Base-by-base conservation (phyloP, 2,797 vertebrate species). In the Ptychobarbus kaznakovi region DNA sequence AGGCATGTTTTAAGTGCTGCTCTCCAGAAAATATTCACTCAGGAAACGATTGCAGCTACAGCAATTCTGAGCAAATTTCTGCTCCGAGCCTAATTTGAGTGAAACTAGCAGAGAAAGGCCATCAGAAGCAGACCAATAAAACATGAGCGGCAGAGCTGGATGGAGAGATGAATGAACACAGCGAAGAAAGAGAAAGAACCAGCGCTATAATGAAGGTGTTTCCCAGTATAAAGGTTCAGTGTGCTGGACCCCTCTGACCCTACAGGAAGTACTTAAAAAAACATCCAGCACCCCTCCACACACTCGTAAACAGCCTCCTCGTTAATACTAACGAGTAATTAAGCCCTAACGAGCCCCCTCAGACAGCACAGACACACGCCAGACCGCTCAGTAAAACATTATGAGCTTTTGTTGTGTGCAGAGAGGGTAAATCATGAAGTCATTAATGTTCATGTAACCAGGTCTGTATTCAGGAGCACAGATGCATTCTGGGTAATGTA, bases 271-370 rank as follows among this genome's bases (percentile, higher is more conserved):
- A 82, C 46, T 87, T 65, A 75, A 81, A 88, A 86, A 84, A 81
- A 51, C 65, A 86, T 53, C 49, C 58, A 46, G 49, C 9, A 44
- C n/a, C 20, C 49, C 66, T 35, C 51, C 20, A 22, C 42, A 16
- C 75, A 25, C 75, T 83, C 82, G 42, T 90, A 88, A 90, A 86
- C 80, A 81, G 85, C 84, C 73, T 86, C 83, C 84, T 88, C 82
- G 44, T 86, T 88, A 87, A 87, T 89, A 49, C 82, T 81, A 87
- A 90, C 49, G 74, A 88, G 88, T 90, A 81, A 89, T 90, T 89
- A 89, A 81, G 82, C 63, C 32, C 69, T 85, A 89, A 86, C 80
- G 28, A 87, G 84, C 63, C 78, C 70, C 32, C 42, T 38, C 46
- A 75, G 22, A 42, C 81, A 58, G 77, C 25, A 22, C 82, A 82